phyloP scores from a whole-genome alignment of 1,140 invertebrate genomes.

The Eueides isabella region DNA sequence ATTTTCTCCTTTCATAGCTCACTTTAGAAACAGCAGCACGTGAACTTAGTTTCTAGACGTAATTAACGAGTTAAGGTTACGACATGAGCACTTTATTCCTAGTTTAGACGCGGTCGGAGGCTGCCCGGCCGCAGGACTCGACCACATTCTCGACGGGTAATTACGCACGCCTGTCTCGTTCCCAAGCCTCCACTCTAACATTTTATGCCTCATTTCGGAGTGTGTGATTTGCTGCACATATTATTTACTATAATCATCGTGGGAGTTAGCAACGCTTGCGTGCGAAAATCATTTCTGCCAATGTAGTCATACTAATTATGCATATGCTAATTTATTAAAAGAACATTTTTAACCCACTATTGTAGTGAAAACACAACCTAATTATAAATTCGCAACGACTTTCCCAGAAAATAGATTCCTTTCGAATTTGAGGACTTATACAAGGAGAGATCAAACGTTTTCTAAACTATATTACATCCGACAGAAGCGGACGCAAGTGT shows the following conservation, averaged over 20 bases:
- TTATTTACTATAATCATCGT: constrained; percentile 75
- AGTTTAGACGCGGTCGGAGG: constrained; percentile 67
- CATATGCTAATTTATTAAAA: constrained; percentile 34
- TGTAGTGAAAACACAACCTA: neutral
- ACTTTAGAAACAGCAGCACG: constrained; percentile 52
- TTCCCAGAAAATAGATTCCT: constrained; percentile 39
- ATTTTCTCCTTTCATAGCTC: constrained; percentile 27
- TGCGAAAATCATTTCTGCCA: constrained; percentile 50
- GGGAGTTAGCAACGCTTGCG: constrained; percentile 57
- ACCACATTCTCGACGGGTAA: constrained; percentile 77
- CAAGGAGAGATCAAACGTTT: constrained; percentile 68
- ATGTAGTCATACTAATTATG: neutral
- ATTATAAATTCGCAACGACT: constrained; percentile 31
- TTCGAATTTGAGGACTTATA: constrained; percentile 56
- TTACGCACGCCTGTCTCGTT: constrained; percentile 73
- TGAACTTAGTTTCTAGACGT: constrained; percentile 63
- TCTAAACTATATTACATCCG: constrained; percentile 61
- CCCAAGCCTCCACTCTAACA: constrained; percentile 71
- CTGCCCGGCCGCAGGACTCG: constrained; percentile 65
- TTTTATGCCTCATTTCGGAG: constrained; percentile 78
- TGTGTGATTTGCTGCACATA: constrained; percentile 74
- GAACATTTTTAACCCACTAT: neutral
- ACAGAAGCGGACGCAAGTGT: constrained; percentile 51
- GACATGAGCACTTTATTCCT: constrained; percentile 71
- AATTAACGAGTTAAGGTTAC: constrained; percentile 75